Conservation (phyloP, 2,113 vertebrate species). For the Trematomus loennbergii region DNA sequence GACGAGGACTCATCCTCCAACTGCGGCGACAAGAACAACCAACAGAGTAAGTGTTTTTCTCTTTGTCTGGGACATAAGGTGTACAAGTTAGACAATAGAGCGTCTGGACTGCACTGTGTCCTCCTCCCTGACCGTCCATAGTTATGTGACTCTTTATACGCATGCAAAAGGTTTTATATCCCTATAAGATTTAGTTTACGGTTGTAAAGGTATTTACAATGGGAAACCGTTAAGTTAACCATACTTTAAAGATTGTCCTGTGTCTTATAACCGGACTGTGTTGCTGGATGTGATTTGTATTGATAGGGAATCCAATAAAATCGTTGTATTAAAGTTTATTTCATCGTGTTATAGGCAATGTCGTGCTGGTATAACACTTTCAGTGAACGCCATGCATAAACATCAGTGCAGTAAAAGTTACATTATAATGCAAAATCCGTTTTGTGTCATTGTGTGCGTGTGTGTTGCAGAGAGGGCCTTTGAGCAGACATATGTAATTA, state of each 20-base stretch:
- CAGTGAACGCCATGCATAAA: neutral
- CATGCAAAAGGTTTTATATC: slow-evolving; percentile 98
- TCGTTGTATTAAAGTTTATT: slow-evolving; percentile 1
- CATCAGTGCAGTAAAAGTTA: slow-evolving; percentile 4
- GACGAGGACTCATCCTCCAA: slow-evolving; percentile 91
- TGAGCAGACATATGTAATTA: slow-evolving; percentile 12
- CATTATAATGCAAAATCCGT: slow-evolving; percentile 29
- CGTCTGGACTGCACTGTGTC: slow-evolving; percentile 60
- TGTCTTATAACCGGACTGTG: slow-evolving; percentile 26
- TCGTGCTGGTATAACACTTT: neutral
- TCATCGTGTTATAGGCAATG: neutral
- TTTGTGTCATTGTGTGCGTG: neutral
- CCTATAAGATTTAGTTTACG: slow-evolving; percentile 95
- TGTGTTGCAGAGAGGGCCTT: neutral
- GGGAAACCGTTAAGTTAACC: slow-evolving; percentile 89
- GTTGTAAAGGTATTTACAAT: slow-evolving; percentile 98
- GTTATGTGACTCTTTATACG: slow-evolving; percentile 98
- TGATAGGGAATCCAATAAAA: neutral
- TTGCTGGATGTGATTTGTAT: slow-evolving; percentile 4
- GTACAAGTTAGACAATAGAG: slow-evolving; percentile 59
- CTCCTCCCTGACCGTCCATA: slow-evolving; percentile 86
- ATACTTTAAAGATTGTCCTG: slow-evolving; percentile 48
- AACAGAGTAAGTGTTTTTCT: slow-evolving; percentile 87
- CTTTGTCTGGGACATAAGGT: slow-evolving; percentile 30
- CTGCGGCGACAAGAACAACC: slow-evolving; percentile 91